Percentiles rank a stretch among this genome's conserved stretches.
Evolutionary conservation across 2,113 vertebrate species (phyloP).

Genomic region (Callipepla californica): DNA sequence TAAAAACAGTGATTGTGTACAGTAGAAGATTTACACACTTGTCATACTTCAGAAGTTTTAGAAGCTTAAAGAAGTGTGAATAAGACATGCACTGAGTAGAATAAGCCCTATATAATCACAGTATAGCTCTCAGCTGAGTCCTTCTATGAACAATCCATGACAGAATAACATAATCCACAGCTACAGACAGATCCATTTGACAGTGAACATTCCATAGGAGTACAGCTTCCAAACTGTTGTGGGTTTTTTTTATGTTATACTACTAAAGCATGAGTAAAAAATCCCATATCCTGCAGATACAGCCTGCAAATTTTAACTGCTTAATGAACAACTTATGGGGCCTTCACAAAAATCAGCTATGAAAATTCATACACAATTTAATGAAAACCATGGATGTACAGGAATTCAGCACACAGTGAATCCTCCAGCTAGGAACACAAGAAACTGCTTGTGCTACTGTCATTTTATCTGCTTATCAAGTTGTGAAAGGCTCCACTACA

Average conservation of each 20-base stretch:
- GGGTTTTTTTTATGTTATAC: neutral
- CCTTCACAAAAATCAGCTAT: constrained; percentile 9
- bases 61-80: neutral
- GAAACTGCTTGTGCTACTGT: neutral
- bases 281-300: neutral
- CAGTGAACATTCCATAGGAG: neutral
- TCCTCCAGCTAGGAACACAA: neutral
- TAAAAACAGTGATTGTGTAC: neutral
- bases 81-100: neutral
- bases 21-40: neutral
- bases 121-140: neutral
- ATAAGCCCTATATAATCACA: neutral
- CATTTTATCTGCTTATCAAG: neutral
- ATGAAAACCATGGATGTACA: constrained; percentile 1
- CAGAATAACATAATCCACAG: neutral
- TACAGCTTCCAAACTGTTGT: neutral
- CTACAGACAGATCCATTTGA: neutral
- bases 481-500: neutral
- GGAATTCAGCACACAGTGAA: neutral
- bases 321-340: constrained; percentile 41
- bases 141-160: neutral
- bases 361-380: constrained; percentile 28
- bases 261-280: constrained; percentile 18
- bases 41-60: neutral
- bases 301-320: neutral